phyloP scores from a whole-genome alignment of 2,797 vertebrate genomes.

The Microchirus variegatus region DNA sequence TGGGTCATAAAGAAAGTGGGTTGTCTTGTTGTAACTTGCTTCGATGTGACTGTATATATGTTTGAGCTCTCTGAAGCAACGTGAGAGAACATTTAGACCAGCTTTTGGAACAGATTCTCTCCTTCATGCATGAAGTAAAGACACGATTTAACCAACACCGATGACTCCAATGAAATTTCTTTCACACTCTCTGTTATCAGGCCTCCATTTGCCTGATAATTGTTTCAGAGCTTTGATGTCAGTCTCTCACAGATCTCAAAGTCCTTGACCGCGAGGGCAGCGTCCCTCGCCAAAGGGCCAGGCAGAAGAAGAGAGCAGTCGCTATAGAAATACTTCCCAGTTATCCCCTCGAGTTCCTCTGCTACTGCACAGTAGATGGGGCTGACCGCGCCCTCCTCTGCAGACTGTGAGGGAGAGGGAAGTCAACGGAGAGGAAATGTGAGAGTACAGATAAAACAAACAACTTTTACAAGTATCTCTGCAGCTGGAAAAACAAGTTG shows the following conservation, averaged over 20 bases:
- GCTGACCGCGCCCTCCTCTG: slow-evolving; percentile 83
- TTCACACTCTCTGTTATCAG: slow-evolving; percentile 27
- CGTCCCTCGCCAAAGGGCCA: slow-evolving; percentile 70
- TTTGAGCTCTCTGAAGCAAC: too few relatives aligned
- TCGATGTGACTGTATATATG: too few relatives aligned
- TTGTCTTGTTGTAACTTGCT: too few relatives aligned
- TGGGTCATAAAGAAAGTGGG: too few relatives aligned
- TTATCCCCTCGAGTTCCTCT: slow-evolving; percentile 83
- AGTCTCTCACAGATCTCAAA: slow-evolving; percentile 85
- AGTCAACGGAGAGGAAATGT: background rate
- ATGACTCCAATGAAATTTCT: too few relatives aligned
- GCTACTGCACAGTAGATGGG: slow-evolving; percentile 87
- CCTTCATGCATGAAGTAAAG: too few relatives aligned
- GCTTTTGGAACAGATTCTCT: too few relatives aligned
- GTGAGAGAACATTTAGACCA: too few relatives aligned
- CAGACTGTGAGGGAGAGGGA: slow-evolving; percentile 68
- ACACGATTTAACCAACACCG: too few relatives aligned
- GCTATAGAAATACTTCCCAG: slow-evolving; percentile 88
- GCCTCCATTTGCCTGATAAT: background rate
- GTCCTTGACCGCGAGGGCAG: slow-evolving; percentile 77
- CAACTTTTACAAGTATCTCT: background rate
- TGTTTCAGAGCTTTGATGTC: slow-evolving; percentile 76
- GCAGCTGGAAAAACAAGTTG: background rate
- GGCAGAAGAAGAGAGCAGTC: slow-evolving; percentile 82
- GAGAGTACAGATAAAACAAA: background rate